phyloP scores from a whole-genome alignment of 92 coral and sea anemone species.

The Heliopora coerulea region DNA sequence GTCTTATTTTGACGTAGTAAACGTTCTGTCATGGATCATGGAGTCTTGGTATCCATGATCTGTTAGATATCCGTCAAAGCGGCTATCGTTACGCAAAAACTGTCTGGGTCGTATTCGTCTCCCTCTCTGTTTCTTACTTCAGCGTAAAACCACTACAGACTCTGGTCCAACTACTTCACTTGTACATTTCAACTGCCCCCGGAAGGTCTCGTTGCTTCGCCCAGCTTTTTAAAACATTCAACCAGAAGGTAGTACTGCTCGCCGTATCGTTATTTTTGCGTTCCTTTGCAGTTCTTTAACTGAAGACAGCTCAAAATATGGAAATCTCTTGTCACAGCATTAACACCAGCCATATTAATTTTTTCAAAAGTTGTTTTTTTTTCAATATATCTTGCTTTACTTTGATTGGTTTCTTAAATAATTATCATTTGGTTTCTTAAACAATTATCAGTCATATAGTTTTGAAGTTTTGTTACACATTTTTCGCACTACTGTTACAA shows the following conservation, averaged over 20 bases:
- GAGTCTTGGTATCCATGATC: slow-evolving; percentile 34
- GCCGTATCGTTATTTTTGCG: slow-evolving; percentile 36
- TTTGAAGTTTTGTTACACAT: too few species aligned
- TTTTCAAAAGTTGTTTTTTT: too few species aligned
- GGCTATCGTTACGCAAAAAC: slow-evolving; percentile 30
- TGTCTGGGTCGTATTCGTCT: slow-evolving; percentile 41
- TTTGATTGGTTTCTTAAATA: too few species aligned
- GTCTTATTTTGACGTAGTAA: too few species aligned
- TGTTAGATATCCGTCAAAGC: slow-evolving; percentile 35
- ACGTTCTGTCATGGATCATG: too few species aligned
- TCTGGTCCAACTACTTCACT: slow-evolving; percentile 46
- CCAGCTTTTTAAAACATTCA: slow-evolving; percentile 36
- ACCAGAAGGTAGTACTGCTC: slow-evolving; percentile 48
- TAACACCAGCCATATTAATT: too few species aligned
- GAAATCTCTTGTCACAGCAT: slow-evolving; percentile 36
- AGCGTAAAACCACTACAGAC: slow-evolving; percentile 44
- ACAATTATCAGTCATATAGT: too few species aligned
- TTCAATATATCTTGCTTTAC: too few species aligned
- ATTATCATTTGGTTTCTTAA: too few species aligned
- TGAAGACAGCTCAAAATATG: not conserved
- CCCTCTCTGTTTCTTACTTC: slow-evolving; percentile 39
- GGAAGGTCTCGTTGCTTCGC: slow-evolving; percentile 43
- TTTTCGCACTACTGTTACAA: too few species aligned
- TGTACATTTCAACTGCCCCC: slow-evolving; percentile 37
- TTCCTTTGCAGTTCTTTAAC: slow-evolving; percentile 36